phyloP scores from a whole-genome alignment of 2,888 invertebrate genomes.

The Harpagoxenus sublaevis region DNA sequence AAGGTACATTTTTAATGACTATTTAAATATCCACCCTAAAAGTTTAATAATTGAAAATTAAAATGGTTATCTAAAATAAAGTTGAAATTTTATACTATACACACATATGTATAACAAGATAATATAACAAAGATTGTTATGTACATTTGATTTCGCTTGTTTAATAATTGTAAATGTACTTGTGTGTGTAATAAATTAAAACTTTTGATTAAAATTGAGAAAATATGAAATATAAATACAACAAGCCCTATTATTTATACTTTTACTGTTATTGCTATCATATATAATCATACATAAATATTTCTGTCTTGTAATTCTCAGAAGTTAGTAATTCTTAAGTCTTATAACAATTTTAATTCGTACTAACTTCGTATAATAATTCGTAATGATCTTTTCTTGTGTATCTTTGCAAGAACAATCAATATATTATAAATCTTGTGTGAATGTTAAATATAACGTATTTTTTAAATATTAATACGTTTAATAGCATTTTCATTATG shows the following conservation, averaged over 20 bases:
- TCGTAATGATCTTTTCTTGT: not conserved
- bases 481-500: not conserved
- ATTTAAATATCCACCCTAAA: not conserved
- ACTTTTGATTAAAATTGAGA: not conserved
- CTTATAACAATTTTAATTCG: not conserved
- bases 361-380: not conserved
- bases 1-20: not conserved
- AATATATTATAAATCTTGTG: constrained; percentile 28
- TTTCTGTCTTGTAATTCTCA: not conserved
- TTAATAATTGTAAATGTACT: not conserved
- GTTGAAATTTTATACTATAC: not conserved
- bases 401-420: constrained; percentile 6
- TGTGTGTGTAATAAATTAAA: not conserved
- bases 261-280: constrained; percentile 2
- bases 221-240: constrained; percentile 17
- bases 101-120: not conserved
- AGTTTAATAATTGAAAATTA: not conserved
- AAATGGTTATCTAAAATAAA: not conserved
- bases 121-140: not conserved
- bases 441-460: constrained; percentile 15
- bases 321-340: constrained; percentile 3
- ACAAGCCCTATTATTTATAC: constrained; percentile 2
- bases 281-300: constrained; percentile 14
- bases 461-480: constrained; percentile 19
- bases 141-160: not conserved